Evolutionary conservation across 2,113 vertebrate genomes (phyloP).

Genomic region (Scartelaos histophorus): DNA sequence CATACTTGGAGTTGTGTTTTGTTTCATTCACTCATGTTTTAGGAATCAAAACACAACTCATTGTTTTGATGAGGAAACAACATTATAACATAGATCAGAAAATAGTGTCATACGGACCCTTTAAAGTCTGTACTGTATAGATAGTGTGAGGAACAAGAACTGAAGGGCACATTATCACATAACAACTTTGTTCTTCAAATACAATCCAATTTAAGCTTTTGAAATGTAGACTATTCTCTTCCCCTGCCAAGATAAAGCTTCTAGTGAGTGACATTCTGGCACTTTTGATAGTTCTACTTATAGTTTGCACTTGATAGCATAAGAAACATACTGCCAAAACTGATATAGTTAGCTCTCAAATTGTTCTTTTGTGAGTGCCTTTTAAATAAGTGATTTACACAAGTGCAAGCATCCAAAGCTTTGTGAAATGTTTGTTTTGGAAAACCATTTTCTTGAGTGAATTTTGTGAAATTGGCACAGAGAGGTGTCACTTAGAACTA

Average conservation of each 20-base stretch:
- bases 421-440: not conserved
- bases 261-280: not conserved
- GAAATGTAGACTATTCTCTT: not conserved
- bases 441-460: not conserved
- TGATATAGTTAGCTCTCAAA: not conserved
- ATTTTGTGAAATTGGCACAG: not conserved
- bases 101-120: too few species aligned
- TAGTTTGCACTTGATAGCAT: not conserved
- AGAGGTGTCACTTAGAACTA: not conserved
- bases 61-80: too few species aligned
- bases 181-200: too few species aligned
- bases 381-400: not conserved
- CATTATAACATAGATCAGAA: too few species aligned
- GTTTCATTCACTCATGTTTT: too few species aligned
- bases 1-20: too few species aligned
- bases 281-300: not conserved
- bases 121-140: not conserved
- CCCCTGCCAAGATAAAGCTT: not conserved
- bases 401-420: not conserved
- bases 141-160: not conserved
- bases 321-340: not conserved
- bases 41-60: too few species aligned
- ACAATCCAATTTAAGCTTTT: not conserved
- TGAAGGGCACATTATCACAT: not conserved
- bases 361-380: conserved; percentile 2